phyloP scores from a whole-genome alignment of 2,113 vertebrate species.

The Halcyon senegalensis region DNA sequence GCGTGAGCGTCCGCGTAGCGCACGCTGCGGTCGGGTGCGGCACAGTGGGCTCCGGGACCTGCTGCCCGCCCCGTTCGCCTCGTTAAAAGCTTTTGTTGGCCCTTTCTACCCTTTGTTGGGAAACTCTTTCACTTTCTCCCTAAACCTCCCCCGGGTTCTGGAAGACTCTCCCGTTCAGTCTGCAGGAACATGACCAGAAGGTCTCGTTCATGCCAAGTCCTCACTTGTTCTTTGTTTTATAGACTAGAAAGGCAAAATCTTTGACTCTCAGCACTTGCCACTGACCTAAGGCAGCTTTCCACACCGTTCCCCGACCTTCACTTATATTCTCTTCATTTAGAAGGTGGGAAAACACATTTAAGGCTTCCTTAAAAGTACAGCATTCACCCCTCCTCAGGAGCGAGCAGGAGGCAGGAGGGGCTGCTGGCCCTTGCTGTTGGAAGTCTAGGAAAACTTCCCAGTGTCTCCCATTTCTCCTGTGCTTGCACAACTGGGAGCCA shows the following conservation, averaged over 20 bases:
- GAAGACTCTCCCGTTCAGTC: constrained; percentile 36
- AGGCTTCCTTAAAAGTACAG: too few relatives aligned
- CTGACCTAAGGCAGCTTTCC: neutral
- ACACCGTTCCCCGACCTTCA: neutral
- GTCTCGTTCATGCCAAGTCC: neutral
- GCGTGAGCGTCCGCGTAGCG: constrained; percentile 24
- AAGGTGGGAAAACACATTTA: neutral
- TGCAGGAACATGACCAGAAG: neutral
- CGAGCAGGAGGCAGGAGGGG: neutral
- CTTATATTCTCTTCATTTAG: neutral
- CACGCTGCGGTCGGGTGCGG: constrained; percentile 64
- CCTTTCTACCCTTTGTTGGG: neutral
- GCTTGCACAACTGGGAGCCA: too few relatives aligned
- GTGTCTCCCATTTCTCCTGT: too few relatives aligned
- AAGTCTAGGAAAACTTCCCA: neutral
- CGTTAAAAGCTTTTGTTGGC: constrained; percentile 4
- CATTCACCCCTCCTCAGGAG: neutral
- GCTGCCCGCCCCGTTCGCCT: constrained; percentile 59
- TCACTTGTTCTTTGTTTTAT: neutral
- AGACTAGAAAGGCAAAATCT: neutral
- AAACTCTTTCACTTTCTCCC: constrained; percentile 20
- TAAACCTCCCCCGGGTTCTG: constrained; percentile 34
- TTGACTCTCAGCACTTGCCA: neutral
- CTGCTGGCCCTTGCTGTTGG: neutral
- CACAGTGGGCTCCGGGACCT: constrained; percentile 67